Evolutionary conservation across 2,888 invertebrate species (phyloP), one percentile per base, ranked within the genome.

Genomic region (Nephrotoma guestfalica): DNA sequence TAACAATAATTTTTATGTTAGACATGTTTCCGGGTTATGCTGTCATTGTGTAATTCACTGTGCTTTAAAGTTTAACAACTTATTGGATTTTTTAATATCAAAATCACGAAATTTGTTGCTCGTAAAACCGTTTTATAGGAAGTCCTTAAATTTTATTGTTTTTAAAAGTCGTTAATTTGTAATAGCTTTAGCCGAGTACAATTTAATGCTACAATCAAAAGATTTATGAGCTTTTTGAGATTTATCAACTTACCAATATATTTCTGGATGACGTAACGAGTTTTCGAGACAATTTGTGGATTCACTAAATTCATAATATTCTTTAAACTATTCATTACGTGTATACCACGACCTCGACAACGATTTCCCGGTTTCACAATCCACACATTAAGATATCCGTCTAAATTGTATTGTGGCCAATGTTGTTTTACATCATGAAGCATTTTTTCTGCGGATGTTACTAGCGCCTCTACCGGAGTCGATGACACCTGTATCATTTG

Each of bases 281-380:
- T 93, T 91, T 95, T 95, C 88, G 94, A 92, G 41, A 93, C 93
- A 90, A 92, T 92, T n/a, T 94, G 93, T 88, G 94, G 93, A 90
- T 95, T 95, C n/a, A 95, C 93, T 86, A 95, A 93, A 41, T 94
- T 94, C 88, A 96, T 91, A 87, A 98, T 97, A 89, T 97, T 97
- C 89, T 97, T 96, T 42, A 98, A 93, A 89, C 95, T 95, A 90
- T 97, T 96, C 93, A 97, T 95, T 86, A 98, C 93, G 85, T 95
- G 95, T 88, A 98, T 98, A 86, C 98, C 98, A 89, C 96, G 93
- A 0, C 98, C 98, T 9, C 98, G 94, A 88, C 98, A 98, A 90
- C 97, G 97, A 89, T 97, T 97, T 0, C 98, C 98, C 0, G 98
- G 98, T 90, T 98, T 98, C 87, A 98, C 94, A 88, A 98, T 98